These are phyloP conservation scores for Apodemus sylvaticus DNA, from an alignment of 2,113 vertebrate genomes.

Conservation along the genomic window DNA sequence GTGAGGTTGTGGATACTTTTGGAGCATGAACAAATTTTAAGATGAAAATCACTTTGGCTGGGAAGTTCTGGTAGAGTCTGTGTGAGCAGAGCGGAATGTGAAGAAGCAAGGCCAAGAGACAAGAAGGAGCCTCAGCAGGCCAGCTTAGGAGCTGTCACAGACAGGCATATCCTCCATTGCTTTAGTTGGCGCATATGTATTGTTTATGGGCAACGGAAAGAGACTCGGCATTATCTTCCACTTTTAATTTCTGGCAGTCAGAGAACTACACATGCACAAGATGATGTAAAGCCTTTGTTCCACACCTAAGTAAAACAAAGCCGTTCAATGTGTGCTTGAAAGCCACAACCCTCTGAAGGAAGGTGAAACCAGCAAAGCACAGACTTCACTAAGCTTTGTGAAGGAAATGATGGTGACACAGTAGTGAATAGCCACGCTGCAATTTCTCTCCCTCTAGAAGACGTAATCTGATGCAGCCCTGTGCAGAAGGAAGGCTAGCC, in stretches of 20 bases:
- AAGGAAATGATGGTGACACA: slow-evolving; percentile 62
- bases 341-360: slow-evolving; percentile 54
- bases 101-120: neutral
- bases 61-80: neutral
- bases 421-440: slow-evolving; percentile 68
- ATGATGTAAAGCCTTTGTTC: slow-evolving; percentile 70
- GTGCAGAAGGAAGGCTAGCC: slow-evolving; percentile 70
- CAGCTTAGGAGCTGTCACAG: neutral
- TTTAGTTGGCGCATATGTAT: neutral
- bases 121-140: too few relatives aligned
- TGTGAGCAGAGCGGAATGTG: neutral
- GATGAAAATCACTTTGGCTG: slow-evolving; percentile 17
- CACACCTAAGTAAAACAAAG: slow-evolving; percentile 60
- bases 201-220: neutral
- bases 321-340: slow-evolving; percentile 68
- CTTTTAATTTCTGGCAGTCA: neutral
- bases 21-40: neutral
- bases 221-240: neutral
- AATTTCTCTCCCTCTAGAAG: slow-evolving; percentile 66
- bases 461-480: slow-evolving; percentile 56
- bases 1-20: neutral
- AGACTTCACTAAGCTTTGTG: slow-evolving; percentile 58
- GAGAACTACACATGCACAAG: neutral
- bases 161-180: neutral
- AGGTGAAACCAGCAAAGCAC: slow-evolving; percentile 59